Evolutionary conservation across 2,888 invertebrate genomes (phyloP).

Genomic region (Orthosia incerta): DNA sequence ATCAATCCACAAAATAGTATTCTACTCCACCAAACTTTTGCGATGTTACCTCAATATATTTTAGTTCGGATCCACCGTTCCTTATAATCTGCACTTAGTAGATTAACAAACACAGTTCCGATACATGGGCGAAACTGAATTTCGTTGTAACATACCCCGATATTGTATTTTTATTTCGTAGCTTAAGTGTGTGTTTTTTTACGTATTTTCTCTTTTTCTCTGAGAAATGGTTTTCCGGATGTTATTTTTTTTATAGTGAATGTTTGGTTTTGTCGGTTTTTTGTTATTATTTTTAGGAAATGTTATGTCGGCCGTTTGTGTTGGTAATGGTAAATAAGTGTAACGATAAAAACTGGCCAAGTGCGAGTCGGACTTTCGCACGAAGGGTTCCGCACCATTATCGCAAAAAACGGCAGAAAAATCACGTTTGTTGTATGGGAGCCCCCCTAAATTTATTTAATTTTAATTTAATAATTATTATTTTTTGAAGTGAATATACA

Average conservation of each 20-base stretch:
- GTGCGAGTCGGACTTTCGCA: no score
- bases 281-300: background rate
- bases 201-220: conserved; percentile 17
- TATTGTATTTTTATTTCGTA: conserved; percentile 51
- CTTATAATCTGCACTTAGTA: conserved; percentile 68
- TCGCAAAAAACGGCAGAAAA: no score
- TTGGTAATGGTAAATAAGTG: background rate
- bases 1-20: conserved; percentile 40
- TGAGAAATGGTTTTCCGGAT: background rate
- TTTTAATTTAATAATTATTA: no score
- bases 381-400: no score
- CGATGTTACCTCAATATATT: conserved; percentile 43
- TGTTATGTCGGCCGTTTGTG: background rate
- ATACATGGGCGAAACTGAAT: conserved; percentile 48
- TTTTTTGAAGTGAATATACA: no score
- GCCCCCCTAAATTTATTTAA: no score
- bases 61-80: conserved; percentile 34
- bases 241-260: no score
- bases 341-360: no score
- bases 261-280: no score
- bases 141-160: conserved; percentile 33
- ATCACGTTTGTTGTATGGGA: no score
- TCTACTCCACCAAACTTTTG: conserved; percentile 17
- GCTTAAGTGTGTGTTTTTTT: conserved; percentile 4
- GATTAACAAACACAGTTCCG: conserved; percentile 67